Conservation (phyloP, 2,113 vertebrate genomes). For the Sclerurus mexicanus region DNA sequence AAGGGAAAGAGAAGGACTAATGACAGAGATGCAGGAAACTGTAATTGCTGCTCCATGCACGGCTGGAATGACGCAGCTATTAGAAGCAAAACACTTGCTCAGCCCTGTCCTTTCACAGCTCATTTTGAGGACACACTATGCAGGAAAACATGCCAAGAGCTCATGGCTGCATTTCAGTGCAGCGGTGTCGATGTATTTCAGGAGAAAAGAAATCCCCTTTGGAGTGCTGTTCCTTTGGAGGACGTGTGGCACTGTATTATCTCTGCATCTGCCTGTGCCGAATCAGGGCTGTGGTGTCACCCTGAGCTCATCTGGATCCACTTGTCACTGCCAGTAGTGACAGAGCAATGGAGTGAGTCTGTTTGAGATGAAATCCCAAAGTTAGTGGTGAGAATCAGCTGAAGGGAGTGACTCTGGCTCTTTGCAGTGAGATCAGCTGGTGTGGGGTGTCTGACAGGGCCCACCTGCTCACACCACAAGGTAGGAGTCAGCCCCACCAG, state of each 20-base stretch:
- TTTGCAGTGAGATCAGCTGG: neutral
- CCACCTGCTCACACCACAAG: rapidly evolving
- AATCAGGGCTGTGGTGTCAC: neutral
- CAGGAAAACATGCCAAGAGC: neutral
- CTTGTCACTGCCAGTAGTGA: neutral
- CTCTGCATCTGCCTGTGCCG: neutral
- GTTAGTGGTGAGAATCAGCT: neutral
- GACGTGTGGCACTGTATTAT: neutral
- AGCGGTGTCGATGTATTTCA: rapidly evolving
- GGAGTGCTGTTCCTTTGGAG: neutral
- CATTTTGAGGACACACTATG: neutral
- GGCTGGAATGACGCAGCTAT: neutral
- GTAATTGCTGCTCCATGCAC: rapidly evolving
- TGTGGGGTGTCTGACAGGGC: rapidly evolving
- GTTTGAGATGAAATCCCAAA: neutral
- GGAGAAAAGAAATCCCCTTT: neutral
- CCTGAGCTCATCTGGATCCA: neutral
- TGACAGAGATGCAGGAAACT: neutral
- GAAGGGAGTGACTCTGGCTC: neutral
- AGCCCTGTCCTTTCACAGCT: neutral
- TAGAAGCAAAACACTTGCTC: neutral
- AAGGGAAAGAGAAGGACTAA: neutral
- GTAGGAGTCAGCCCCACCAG: rapidly evolving
- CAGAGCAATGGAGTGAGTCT: neutral
- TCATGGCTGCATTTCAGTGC: neutral